Conservation (phyloP, 2,797 vertebrate species). For the Melanotaenia pygmaea region DNA sequence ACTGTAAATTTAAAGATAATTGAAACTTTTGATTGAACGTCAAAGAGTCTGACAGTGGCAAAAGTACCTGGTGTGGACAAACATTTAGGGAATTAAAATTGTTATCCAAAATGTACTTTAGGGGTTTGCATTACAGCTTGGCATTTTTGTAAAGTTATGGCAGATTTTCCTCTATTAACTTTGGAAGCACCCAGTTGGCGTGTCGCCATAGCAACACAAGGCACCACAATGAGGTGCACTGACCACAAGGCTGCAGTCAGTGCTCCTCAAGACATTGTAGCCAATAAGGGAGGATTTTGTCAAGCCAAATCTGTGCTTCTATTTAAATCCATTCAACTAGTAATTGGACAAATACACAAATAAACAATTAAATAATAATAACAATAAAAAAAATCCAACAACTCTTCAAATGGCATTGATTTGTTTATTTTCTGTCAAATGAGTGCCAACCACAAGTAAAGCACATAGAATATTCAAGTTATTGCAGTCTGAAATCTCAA, state of each 20-base stretch:
- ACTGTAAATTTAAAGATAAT: no score
- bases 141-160: no score
- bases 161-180: no score
- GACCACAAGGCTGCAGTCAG: background rate
- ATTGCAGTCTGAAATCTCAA: slow-evolving; percentile 42
- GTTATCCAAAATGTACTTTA: no score
- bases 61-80: no score
- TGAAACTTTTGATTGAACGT: no score
- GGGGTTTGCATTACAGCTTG: no score
- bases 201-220: no score
- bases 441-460: slow-evolving; percentile 35
- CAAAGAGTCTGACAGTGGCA: no score
- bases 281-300: background rate
- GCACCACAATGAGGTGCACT: background rate
- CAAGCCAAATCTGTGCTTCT: background rate
- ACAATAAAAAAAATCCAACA: background rate
- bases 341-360: background rate
- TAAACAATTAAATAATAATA: background rate
- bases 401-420: slow-evolving; percentile 14
- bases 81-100: no score
- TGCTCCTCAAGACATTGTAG: background rate
- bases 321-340: background rate
- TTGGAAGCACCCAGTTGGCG: no score
- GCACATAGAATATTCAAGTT: slow-evolving; percentile 37
- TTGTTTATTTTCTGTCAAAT: slow-evolving; percentile 45